Evolutionary conservation across 64 coral and sea anemone genomes (phyloP).

Genomic region (Astreopora myriophthalma): DNA sequence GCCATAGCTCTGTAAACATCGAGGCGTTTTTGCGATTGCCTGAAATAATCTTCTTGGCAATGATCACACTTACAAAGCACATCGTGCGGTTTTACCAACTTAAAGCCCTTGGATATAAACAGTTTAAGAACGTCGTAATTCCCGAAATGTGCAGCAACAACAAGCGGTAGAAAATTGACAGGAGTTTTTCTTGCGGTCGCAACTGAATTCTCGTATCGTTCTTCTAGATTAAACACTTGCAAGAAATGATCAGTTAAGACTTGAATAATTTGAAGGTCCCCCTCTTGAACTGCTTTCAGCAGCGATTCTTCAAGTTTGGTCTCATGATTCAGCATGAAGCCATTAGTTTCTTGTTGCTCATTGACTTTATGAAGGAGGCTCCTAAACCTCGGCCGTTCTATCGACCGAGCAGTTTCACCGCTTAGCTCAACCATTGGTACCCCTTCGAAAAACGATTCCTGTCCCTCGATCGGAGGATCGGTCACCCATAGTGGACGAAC

Average conservation of each 20-base stretch:
- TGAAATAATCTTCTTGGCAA: constrained; percentile 77
- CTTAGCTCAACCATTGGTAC: constrained; percentile 21
- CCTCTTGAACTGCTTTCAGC: constrained; percentile 48
- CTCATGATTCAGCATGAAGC: constrained; percentile 60
- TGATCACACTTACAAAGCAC: constrained; percentile 84
- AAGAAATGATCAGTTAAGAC: constrained; percentile 64
- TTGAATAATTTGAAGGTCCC: constrained; percentile 22
- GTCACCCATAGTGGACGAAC: constrained; percentile 65
- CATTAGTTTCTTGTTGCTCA: constrained; percentile 31
- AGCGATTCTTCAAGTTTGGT: constrained; percentile 46
- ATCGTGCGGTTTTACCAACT: constrained; percentile 81
- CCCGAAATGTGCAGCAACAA: constrained; percentile 90
- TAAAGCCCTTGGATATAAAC: constrained; percentile 86
- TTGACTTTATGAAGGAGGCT: background rate
- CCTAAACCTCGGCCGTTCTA: background rate
- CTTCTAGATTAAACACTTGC: constrained; percentile 59
- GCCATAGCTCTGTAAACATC: constrained; percentile 88
- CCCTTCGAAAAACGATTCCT: constrained; percentile 41
- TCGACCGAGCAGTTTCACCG: background rate
- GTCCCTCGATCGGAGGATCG: constrained; percentile 22
- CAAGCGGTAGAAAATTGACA: constrained; percentile 78
- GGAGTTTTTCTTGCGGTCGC: background rate
- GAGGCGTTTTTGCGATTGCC: constrained; percentile 83
- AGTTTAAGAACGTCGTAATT: constrained; percentile 87
- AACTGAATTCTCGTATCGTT: constrained; percentile 21